A percentile compares a stretch with the other conserved stretches of the same genome.
Conservation (phyloP, 2,113 vertebrate genomes). For the Buteo buteo region DNA sequence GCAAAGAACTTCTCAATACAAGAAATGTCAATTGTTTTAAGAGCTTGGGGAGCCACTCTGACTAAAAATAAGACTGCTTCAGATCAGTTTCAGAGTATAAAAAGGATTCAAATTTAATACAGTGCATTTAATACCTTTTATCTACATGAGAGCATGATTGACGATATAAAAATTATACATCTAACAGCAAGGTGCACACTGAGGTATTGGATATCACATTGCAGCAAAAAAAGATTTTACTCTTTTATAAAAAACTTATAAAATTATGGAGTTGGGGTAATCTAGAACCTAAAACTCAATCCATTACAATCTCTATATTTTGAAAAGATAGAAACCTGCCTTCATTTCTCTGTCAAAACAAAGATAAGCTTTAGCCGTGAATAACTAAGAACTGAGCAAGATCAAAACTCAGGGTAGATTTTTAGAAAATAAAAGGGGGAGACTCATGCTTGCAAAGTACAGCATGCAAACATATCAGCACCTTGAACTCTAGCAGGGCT, state of each 20-base stretch:
- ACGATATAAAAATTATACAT: not conserved
- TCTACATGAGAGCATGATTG: not conserved
- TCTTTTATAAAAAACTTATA: not conserved
- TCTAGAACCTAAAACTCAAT: not conserved
- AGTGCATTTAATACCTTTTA: not conserved
- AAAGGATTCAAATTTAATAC: not conserved
- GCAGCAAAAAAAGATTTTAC: not conserved
- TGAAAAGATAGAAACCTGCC: not conserved
- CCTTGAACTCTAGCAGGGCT: not conserved
- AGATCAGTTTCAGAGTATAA: not conserved
- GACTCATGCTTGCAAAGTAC: not conserved
- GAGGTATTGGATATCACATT: not conserved
- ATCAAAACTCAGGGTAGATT: not conserved
- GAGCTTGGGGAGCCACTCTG: not conserved
- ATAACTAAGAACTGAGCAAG: not conserved
- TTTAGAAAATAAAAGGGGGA: not conserved
- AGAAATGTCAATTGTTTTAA: not conserved
- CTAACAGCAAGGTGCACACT: not conserved
- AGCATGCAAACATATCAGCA: not conserved
- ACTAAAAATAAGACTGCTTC: not conserved
- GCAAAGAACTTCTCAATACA: not conserved
- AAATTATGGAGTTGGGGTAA: not conserved
- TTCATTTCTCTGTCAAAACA: not conserved
- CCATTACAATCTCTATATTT: not conserved
- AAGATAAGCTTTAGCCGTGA: not conserved